Evolutionary conservation across 2,113 vertebrate species (phyloP).

Genomic region (Charina bottae): DNA sequence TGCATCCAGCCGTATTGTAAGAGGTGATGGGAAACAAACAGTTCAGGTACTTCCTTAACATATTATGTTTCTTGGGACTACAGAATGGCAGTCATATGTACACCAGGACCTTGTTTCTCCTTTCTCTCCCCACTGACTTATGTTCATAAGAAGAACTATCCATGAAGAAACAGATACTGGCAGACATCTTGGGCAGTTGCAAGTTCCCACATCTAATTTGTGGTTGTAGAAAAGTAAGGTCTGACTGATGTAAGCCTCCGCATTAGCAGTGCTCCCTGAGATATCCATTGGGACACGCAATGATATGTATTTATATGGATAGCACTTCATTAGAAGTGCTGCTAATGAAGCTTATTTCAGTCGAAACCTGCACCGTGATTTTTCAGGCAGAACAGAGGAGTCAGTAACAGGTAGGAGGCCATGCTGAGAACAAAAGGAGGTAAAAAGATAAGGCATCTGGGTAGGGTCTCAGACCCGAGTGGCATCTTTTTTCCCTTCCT

Average conservation of each 20-base stretch:
- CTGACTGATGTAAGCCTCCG: background rate
- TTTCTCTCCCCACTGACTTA: background rate
- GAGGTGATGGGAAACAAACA: conserved; percentile 93
- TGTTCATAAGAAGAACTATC: background rate
- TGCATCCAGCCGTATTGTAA: conserved; percentile 86
- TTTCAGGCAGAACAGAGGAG: background rate
- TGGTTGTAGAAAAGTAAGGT: background rate
- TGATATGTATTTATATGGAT: background rate
- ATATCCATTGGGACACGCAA: background rate
- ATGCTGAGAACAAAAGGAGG: background rate
- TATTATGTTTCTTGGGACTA: background rate
- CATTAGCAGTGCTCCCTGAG: background rate
- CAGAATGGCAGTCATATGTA: background rate
- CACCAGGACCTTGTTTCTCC: background rate
- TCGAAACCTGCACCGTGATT: background rate
- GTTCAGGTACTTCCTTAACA: conserved; percentile 85
- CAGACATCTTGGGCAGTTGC: background rate
- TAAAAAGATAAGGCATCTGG: background rate
- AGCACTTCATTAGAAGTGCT: background rate
- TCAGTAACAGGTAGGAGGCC: background rate
- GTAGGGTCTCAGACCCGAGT: background rate
- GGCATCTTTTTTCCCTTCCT: background rate
- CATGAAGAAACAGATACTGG: background rate
- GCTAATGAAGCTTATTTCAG: background rate
- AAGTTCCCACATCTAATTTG: background rate